phyloP scores from a whole-genome alignment of 1,140 invertebrate species.

The Paraescarpia echinospica region DNA sequence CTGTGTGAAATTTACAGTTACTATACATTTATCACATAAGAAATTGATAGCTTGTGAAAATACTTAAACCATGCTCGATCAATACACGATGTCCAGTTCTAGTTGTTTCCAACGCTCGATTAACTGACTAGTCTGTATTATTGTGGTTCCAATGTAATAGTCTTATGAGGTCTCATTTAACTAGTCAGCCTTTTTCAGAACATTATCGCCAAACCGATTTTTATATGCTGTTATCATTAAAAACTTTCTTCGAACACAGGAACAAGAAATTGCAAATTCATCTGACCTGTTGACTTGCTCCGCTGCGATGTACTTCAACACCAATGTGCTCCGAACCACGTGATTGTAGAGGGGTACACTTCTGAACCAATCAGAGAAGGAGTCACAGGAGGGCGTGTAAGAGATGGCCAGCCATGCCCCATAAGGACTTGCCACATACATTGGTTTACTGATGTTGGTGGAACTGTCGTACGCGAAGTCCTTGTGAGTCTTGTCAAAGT shows the following conservation, averaged over 20 bases:
- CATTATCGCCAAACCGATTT: too few species aligned
- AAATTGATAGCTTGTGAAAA: too few species aligned
- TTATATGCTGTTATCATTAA: too few species aligned
- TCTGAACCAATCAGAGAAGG: slow-evolving; percentile 34
- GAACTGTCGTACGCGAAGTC: slow-evolving; percentile 34
- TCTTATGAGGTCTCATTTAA: too few species aligned
- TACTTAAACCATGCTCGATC: too few species aligned
- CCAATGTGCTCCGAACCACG: neutral
- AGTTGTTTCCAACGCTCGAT: too few species aligned
- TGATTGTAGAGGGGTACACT: neutral
- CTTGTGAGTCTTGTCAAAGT: slow-evolving; percentile 33
- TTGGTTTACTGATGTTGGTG: slow-evolving; percentile 28
- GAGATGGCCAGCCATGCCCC: slow-evolving; percentile 35
- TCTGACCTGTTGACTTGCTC: neutral
- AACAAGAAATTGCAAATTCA: neutral
- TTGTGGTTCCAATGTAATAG: too few species aligned
- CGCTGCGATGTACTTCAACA: neutral
- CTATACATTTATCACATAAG: too few species aligned
- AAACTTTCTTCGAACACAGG: neutral
- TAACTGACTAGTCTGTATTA: too few species aligned
- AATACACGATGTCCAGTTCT: too few species aligned
- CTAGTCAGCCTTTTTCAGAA: too few species aligned
- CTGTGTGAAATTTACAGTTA: too few species aligned
- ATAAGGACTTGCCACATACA: slow-evolving; percentile 37
- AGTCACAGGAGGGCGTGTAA: slow-evolving; percentile 30